Percentiles rank a stretch among this genome's conserved stretches.
phyloP scores from a whole-genome alignment of 2,797 vertebrate species.

The Coreius guichenoti region DNA sequence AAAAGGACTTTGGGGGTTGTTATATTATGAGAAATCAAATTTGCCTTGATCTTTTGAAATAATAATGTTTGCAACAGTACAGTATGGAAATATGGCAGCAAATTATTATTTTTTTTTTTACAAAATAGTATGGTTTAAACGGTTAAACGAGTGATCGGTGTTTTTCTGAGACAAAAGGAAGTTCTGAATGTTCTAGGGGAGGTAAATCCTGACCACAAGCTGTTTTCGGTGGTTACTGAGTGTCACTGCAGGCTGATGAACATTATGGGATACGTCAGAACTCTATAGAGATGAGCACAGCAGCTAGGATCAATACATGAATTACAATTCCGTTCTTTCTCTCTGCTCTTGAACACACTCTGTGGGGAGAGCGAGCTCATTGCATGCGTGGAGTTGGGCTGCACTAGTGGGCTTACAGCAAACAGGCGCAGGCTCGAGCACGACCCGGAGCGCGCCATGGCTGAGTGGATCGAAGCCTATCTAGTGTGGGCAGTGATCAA shows the following conservation, averaged over 20 bases:
- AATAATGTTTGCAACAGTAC: not conserved
- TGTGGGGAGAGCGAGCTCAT: conserved; percentile 14
- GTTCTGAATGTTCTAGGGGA: conserved; percentile 6
- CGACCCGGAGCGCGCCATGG: conserved; percentile 3
- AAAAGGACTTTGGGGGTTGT: not conserved
- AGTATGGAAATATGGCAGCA: not conserved
- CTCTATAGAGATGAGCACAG: conserved; percentile 32
- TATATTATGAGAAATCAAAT: not conserved
- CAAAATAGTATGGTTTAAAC: not conserved
- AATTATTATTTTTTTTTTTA: no score
- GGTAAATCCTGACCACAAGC: conserved; percentile 34
- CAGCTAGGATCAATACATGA: conserved; percentile 36
- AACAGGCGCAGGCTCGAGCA: conserved; percentile 17
- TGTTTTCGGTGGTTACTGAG: conserved; percentile 10
- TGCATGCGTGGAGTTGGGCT: conserved; percentile 11
- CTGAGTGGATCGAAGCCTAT: conserved; percentile 39
- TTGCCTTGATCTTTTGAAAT: not conserved
- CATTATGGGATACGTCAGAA: conserved; percentile 23
- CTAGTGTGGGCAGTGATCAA: conserved; percentile 27
- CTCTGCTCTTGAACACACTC: conserved; percentile 26
- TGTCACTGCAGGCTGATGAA: conserved; percentile 6
- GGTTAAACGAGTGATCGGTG: not conserved
- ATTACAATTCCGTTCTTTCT: conserved; percentile 21
- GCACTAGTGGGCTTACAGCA: conserved; percentile 24
- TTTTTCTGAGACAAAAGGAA: conserved; percentile 1